Conservation (phyloP, 2,113 vertebrate species). For the Formicarius rufipectus region DNA sequence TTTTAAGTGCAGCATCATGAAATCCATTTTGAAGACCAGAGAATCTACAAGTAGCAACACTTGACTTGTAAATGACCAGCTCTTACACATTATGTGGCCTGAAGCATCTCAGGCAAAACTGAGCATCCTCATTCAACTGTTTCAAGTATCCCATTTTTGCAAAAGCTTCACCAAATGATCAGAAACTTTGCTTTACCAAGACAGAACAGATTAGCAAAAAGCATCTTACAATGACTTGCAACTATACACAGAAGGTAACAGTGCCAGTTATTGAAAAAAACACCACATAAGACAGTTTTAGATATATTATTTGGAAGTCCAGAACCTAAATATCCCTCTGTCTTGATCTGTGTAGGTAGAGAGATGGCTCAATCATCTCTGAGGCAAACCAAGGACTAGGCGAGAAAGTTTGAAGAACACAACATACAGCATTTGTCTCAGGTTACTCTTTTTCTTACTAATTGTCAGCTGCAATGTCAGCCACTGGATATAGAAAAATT, state of each 20-base stretch:
- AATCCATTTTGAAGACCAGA: background rate
- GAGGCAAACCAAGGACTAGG: background rate
- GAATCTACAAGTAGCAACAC: background rate
- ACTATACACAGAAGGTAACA: background rate
- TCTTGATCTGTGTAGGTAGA: background rate
- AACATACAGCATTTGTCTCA: background rate
- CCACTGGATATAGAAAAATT: background rate
- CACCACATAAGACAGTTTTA: background rate
- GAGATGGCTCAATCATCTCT: background rate
- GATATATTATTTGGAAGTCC: background rate
- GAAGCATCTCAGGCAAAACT: background rate
- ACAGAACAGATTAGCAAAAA: background rate
- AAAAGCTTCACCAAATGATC: background rate
- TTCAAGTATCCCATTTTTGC: background rate
- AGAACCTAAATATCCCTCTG: background rate
- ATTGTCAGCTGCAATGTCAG: background rate
- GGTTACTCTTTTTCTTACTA: background rate
- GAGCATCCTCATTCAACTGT: background rate
- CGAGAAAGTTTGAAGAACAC: background rate
- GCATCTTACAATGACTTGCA: background rate
- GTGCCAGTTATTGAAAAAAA: background rate
- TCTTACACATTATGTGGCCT: fast-evolving
- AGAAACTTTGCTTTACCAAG: background rate
- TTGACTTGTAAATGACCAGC: background rate
- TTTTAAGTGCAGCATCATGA: fast-evolving